Conservation (phyloP, 2,113 vertebrate genomes). For the Limanda limanda region DNA sequence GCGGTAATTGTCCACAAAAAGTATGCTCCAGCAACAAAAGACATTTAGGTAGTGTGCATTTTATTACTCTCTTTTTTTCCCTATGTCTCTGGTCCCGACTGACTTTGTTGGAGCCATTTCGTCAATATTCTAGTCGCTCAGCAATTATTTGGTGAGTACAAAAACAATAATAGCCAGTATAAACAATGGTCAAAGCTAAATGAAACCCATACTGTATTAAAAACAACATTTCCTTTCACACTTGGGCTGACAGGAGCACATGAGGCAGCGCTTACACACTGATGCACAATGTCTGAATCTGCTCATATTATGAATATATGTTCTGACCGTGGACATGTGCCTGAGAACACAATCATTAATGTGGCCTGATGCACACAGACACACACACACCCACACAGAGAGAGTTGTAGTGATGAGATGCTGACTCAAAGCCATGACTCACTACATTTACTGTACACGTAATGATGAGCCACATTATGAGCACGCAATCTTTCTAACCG, state of each 20-base stretch:
- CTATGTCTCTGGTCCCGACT: not conserved
- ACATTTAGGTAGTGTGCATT: no score
- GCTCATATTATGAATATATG: constrained; percentile 17
- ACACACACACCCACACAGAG: constrained; percentile 6
- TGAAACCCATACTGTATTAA: not conserved
- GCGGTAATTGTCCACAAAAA: not conserved
- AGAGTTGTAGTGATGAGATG: not conserved
- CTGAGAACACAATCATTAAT: not conserved
- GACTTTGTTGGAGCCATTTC: not conserved
- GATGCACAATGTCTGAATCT: constrained; percentile 17
- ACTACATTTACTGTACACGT: constrained; percentile 1
- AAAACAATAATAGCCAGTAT: not conserved
- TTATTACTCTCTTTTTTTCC: not conserved
- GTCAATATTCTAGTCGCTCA: not conserved
- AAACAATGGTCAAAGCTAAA: not conserved
- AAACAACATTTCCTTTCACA: not conserved
- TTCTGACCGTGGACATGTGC: not conserved
- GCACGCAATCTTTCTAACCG: constrained; percentile 7
- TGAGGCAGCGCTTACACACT: not conserved
- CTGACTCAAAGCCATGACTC: constrained; percentile 33
- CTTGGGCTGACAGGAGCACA: not conserved
- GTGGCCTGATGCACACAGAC: not conserved
- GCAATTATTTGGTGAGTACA: no score
- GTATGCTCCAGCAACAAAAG: not conserved
- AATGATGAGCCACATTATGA: constrained; percentile 21